Percentiles rank a stretch among this genome's conserved stretches.
Evolutionary conservation across 2,888 invertebrate species (phyloP).

Genomic region (Stenoptilia bipunctidactyla): DNA sequence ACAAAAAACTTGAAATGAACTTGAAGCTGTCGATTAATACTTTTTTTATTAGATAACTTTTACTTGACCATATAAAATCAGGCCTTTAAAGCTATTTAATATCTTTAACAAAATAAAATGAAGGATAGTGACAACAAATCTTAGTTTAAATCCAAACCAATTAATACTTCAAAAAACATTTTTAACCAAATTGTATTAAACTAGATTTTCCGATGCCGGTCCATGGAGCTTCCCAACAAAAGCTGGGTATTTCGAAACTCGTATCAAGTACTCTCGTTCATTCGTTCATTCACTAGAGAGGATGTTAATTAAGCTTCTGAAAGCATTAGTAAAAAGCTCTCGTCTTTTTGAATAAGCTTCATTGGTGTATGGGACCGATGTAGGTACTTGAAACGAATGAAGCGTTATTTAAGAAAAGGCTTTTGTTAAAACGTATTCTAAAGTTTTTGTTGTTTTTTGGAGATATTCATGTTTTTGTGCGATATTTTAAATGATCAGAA

Average conservation of each 20-base stretch:
- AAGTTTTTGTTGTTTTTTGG: neutral
- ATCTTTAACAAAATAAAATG: no score
- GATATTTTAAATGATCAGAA: no score
- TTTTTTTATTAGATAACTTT: no score
- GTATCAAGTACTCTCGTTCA: slow-evolving; percentile 43
- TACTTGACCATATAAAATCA: no score
- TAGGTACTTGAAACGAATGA: neutral
- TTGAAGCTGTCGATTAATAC: no score
- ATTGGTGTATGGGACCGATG: slow-evolving; percentile 18
- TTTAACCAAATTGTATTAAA: neutral
- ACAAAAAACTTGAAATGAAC: no score
- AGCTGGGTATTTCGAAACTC: slow-evolving; percentile 21
- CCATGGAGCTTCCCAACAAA: neutral
- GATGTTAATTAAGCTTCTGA: slow-evolving; percentile 55
- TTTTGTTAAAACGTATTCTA: slow-evolving; percentile 29
- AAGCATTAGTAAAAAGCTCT: slow-evolving; percentile 58
- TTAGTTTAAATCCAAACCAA: no score
- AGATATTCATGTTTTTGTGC: no score
- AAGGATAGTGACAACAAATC: no score
- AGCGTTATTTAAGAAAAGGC: neutral
- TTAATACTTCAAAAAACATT: no score
- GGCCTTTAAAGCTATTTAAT: no score
- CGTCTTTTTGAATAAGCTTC: slow-evolving; percentile 38
- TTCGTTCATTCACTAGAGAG: slow-evolving; percentile 52
- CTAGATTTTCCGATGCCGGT: neutral